A percentile compares a stretch with the other conserved stretches of the same genome.
phyloP scores from a whole-genome alignment of 1,140 invertebrate species.

The Drosophila persimilis region DNA sequence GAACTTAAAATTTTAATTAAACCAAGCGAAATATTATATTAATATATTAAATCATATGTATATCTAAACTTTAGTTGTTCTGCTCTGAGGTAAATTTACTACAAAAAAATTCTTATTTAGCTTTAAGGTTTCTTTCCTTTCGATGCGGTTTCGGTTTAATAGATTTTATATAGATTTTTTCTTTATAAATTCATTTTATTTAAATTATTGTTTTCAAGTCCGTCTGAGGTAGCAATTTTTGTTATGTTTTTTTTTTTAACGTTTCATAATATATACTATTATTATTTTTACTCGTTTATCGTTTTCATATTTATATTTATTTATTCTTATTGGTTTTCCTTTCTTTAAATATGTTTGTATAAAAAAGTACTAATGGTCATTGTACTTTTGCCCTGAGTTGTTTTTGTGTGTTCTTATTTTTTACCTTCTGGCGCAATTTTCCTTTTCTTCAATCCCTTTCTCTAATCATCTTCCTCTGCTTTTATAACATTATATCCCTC shows the following conservation, averaged over 20 bases:
- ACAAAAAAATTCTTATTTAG: constrained; percentile 49
- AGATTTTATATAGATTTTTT: constrained; percentile 28
- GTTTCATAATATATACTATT: constrained; percentile 44
- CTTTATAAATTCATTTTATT: constrained; percentile 75
- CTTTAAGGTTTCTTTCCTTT: constrained; percentile 33
- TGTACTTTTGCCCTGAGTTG: constrained; percentile 83
- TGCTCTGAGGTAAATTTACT: constrained; percentile 65
- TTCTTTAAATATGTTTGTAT: constrained; percentile 55
- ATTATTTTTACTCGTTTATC: constrained; percentile 19
- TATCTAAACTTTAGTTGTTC: constrained; percentile 26
- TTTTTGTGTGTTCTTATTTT: constrained; percentile 40
- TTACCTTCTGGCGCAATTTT: constrained; percentile 59
- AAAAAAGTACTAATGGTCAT: constrained; percentile 79
- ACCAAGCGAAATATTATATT: constrained; percentile 22
- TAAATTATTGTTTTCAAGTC: constrained; percentile 82
- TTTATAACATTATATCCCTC: not conserved
- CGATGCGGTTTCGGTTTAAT: constrained; percentile 30
- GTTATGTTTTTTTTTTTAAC: constrained; percentile 47
- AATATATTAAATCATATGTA: constrained; percentile 28
- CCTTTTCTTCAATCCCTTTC: too few relatives aligned
- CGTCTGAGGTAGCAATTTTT: constrained; percentile 79
- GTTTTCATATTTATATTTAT: constrained; percentile 30
- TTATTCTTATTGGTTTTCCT: constrained; percentile 46
- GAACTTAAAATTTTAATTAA: constrained; percentile 55
- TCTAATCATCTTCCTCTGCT: not conserved